Percentiles rank a stretch among this genome's conserved stretches.
phyloP scores from a whole-genome alignment of 1,140 invertebrate genomes.

The Antheraea mylitta region DNA sequence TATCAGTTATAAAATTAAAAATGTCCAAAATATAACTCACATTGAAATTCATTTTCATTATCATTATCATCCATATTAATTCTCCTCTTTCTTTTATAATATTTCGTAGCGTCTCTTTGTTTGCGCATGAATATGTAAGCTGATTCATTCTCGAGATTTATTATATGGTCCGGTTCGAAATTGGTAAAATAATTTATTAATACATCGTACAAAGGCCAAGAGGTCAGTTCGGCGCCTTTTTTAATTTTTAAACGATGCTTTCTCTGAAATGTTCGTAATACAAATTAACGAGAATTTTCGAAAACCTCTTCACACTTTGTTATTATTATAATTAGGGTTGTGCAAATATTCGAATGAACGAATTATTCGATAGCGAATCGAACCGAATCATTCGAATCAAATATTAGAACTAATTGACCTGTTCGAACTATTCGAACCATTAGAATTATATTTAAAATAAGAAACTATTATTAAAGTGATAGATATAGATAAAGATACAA shows the following conservation, averaged over 20 bases:
- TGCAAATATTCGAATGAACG: too few relatives aligned
- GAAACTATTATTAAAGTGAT: too few relatives aligned
- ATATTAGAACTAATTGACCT: too few relatives aligned
- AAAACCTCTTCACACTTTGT: not conserved
- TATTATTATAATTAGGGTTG: not conserved
- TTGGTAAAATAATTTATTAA: conserved; percentile 53
- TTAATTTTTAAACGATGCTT: conserved; percentile 58
- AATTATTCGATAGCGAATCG: too few relatives aligned
- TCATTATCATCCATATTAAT: conserved; percentile 31
- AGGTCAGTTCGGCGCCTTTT: conserved; percentile 32
- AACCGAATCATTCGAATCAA: too few relatives aligned
- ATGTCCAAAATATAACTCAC: too few relatives aligned
- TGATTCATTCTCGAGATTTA: conserved; percentile 36
- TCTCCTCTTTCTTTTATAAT: conserved; percentile 27
- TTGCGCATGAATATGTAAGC: conserved; percentile 20
- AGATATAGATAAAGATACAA: too few relatives aligned
- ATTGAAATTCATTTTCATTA: conserved; percentile 54
- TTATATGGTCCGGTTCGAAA: conserved; percentile 47
- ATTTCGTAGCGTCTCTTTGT: conserved; percentile 24
- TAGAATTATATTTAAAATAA: too few relatives aligned
- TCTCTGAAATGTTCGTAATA: conserved; percentile 40
- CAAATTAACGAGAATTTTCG: not conserved
- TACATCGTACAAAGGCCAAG: conserved; percentile 54
- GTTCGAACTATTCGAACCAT: too few relatives aligned
- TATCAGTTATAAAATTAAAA: too few relatives aligned